Evolutionary conservation across 2,888 invertebrate genomes (phyloP), one percentile per base, ranked within the genome.

Genomic region (Hirudinaria manillensis): DNA sequence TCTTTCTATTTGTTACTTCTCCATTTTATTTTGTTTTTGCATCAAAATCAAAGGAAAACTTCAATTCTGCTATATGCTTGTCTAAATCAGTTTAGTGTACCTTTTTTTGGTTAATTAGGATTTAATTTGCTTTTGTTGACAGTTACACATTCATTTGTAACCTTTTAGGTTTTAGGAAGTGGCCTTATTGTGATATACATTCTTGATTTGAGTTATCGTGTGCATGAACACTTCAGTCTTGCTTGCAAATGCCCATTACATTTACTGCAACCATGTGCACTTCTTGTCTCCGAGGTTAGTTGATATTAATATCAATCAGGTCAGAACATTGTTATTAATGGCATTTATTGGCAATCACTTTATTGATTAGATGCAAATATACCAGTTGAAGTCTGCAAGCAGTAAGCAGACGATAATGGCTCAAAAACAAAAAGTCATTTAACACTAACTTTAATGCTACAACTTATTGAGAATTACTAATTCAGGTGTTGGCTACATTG

Each of bases 41-140:
- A 21, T 29, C 61, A 61, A 61, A 61, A 61, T 27, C 24, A 24
- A 61, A 61, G 29, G n/a, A 61, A 2, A 29, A 27, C 13, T 61
- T 61, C 24, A 61, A 61, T 61, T 61, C 61, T 6, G 24, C 21
- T 16, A 24, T 61, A 13, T 27, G 6, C 13, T 27, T 61, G 24
- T 61, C 61, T 61, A 61, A 61, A 61, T 27, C 61, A 61, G 61
- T 61, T 61, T 24, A 61, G 61, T 61, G n/a, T n/a, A 29, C 10
- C n/a, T 61, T 61, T 61, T 3, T 27, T 61, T 27, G 13, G 7
- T 61, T 1, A 24, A 61, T 16, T 29, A 27, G 24, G 7, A 2
- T 61, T 24, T 61, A 16, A 3, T 27, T 27, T 61, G 24, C 24
- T 61, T 61, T 16, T 27, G 61, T 61, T 61, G 19, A 1, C 24